phyloP scores from a whole-genome alignment of 2,797 vertebrate genomes.

The Etheostoma nigrum region DNA sequence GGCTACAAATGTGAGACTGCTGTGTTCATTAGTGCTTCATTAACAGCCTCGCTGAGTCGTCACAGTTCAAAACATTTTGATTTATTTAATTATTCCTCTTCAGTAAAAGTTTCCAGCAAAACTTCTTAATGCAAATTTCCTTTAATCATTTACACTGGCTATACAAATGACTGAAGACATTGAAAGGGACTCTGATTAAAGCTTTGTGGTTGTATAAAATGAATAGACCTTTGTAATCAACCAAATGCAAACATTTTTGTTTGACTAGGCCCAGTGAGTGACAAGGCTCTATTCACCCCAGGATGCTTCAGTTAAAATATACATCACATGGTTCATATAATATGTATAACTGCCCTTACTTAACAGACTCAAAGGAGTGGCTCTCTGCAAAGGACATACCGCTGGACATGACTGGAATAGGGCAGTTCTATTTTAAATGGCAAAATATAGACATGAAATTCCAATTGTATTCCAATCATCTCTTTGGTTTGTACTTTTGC shows the following conservation, averaged over 20 bases:
- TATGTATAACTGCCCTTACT: constrained; percentile 58
- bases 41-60: constrained; percentile 35
- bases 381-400: constrained; percentile 64
- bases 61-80: constrained; percentile 37
- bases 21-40: constrained; percentile 31
- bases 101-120: constrained; percentile 33
- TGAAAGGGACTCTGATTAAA: constrained; percentile 40
- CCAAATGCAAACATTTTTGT: constrained; percentile 24
- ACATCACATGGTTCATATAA: constrained; percentile 61
- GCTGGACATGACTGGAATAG: constrained; percentile 71
- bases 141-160: constrained; percentile 27
- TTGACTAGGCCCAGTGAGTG: constrained; percentile 9
- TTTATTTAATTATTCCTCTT: constrained; percentile 36
- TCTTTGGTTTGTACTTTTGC: constrained; percentile 55
- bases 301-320: constrained; percentile 59
- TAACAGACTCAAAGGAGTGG: constrained; percentile 46
- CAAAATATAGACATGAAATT: constrained; percentile 21
- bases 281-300: constrained; percentile 40
- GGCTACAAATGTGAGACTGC: constrained; percentile 11
- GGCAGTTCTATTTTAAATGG: constrained; percentile 5
- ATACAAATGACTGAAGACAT: constrained; percentile 23
- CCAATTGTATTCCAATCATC: constrained; percentile 61
- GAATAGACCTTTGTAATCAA: constrained; percentile 24
- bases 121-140: constrained; percentile 15
- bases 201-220: constrained; percentile 19